These are phyloP conservation scores for Paraplagusia blochii DNA, from an alignment of 2,113 vertebrate genomes.

Conservation along the genomic window DNA sequence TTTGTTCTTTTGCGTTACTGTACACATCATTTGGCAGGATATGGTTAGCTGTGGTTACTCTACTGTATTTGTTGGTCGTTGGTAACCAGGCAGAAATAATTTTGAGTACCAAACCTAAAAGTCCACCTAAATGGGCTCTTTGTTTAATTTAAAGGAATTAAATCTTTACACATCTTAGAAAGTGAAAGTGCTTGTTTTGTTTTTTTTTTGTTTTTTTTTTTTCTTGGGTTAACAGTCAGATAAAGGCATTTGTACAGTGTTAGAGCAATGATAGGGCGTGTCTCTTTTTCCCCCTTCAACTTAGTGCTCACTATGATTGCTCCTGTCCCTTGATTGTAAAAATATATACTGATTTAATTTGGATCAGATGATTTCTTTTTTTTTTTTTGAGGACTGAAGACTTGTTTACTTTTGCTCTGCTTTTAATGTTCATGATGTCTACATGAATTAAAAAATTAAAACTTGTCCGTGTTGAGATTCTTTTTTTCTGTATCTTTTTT, in stretches of 20 bases:
- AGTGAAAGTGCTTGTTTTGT: slow-evolving; percentile 50
- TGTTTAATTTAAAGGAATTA: slow-evolving; percentile 57
- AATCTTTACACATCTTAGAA: slow-evolving; percentile 11
- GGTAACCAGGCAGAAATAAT: slow-evolving; percentile 48
- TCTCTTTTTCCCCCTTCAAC: slow-evolving; percentile 48
- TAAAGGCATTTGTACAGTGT: slow-evolving; percentile 71
- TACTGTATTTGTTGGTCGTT: slow-evolving; percentile 53
- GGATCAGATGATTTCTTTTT: slow-evolving; percentile 38
- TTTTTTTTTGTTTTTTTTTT: slow-evolving; percentile 69
- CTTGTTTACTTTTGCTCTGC: slow-evolving; percentile 67
- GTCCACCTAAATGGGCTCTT: slow-evolving; percentile 49
- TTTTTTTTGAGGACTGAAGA: slow-evolving; percentile 59
- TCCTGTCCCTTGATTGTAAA: slow-evolving; percentile 67
- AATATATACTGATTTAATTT: slow-evolving; percentile 59
- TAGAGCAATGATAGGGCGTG: slow-evolving; percentile 47
- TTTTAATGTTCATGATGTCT: slow-evolving; percentile 74
- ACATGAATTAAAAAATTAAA: slow-evolving; percentile 71
- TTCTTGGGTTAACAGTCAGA: slow-evolving; percentile 53
- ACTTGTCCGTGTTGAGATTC: slow-evolving; percentile 8
- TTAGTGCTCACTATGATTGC: slow-evolving; percentile 54
- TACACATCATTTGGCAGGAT: slow-evolving; percentile 38
- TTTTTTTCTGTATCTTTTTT: not conserved
- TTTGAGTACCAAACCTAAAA: slow-evolving; percentile 53
- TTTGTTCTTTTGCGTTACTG: slow-evolving; percentile 17
- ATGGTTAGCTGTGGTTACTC: slow-evolving; percentile 63